Conservation (phyloP, 2,113 vertebrate species). For the Corythornis cristatus region DNA sequence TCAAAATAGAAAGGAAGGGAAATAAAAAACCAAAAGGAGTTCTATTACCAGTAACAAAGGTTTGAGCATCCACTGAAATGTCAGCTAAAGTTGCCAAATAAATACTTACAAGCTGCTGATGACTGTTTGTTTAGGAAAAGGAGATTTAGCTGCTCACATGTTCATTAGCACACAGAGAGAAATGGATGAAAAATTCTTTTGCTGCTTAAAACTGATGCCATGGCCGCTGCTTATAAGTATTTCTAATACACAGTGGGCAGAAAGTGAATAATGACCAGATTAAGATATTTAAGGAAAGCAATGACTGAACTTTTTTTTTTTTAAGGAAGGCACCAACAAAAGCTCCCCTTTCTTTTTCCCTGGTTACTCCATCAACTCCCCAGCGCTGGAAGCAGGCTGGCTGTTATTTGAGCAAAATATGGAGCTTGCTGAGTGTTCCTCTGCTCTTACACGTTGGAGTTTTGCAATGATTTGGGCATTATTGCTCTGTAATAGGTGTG, state of each 20-base stretch:
- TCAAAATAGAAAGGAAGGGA: background rate
- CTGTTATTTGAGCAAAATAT: constrained; percentile 72
- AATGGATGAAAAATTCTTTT: constrained; percentile 61
- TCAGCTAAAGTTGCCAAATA: constrained; percentile 75
- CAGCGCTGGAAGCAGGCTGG: constrained; percentile 69
- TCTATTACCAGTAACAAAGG: constrained; percentile 65
- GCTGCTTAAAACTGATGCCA: constrained; percentile 63
- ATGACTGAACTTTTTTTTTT: constrained; percentile 78
- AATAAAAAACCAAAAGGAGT: background rate
- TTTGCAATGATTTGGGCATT: constrained; percentile 70
- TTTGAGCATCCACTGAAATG: constrained; percentile 69
- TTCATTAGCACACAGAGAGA: constrained; percentile 64
- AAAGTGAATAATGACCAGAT: constrained; percentile 67
- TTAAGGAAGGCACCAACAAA: constrained; percentile 66
- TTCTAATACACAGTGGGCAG: constrained; percentile 28
- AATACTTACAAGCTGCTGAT: constrained; percentile 65
- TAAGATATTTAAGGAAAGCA: constrained; percentile 83
- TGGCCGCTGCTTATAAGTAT: constrained; percentile 55
- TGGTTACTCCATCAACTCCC: constrained; percentile 38
- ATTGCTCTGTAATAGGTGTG: constrained; percentile 76
- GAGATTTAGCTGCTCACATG: constrained; percentile 62
- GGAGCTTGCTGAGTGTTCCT: constrained; percentile 70
- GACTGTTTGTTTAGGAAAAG: constrained; percentile 59
- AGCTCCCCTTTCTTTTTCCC: background rate
- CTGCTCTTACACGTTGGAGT: constrained; percentile 65